Evolutionary conservation across 2,888 invertebrate genomes (phyloP).

Genomic region (Mythimna pallens): DNA sequence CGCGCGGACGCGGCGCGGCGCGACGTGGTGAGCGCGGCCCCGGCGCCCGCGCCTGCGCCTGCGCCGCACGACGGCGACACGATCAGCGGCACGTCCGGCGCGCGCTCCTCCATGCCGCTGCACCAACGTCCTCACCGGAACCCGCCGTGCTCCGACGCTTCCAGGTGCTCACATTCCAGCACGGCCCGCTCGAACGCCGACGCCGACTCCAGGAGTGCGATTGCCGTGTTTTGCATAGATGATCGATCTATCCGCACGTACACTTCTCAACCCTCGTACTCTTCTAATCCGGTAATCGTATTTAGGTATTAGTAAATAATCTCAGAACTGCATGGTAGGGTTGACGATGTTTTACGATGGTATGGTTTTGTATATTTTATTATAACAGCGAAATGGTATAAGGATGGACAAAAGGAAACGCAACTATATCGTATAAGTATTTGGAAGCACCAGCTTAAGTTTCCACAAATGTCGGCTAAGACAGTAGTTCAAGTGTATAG

Average conservation of each 20-base stretch:
- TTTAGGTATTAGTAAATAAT: constrained; percentile 69
- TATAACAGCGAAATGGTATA: constrained; percentile 42
- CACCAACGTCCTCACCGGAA: constrained; percentile 90
- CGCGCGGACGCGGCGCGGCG: constrained; percentile 84
- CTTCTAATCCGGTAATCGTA: constrained; percentile 75
- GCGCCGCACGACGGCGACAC: constrained; percentile 82
- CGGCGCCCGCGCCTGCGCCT: constrained; percentile 40
- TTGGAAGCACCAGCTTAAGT: constrained; percentile 55
- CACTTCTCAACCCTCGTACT: constrained; percentile 70
- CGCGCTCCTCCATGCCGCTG: constrained; percentile 91
- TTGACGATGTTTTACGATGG: constrained; percentile 78
- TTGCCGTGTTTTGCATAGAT: constrained; percentile 90
- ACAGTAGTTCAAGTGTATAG: constrained; percentile 69
- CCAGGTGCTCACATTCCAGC: constrained; percentile 88
- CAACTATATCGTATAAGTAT: constrained; percentile 42
- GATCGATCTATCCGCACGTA: constrained; percentile 75
- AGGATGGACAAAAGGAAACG: constrained; percentile 49
- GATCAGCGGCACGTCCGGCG: constrained; percentile 88
- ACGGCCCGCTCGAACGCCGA: constrained; percentile 86
- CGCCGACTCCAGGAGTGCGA: constrained; percentile 86
- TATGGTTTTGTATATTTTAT: constrained; percentile 78
- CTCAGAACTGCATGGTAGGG: constrained; percentile 64
- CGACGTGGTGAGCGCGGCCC: constrained; percentile 82
- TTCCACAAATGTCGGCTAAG: constrained; percentile 65
- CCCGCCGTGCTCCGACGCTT: constrained; percentile 86